Percentiles rank a stretch among this genome's conserved stretches.
phyloP scores from a whole-genome alignment of 2,113 vertebrate genomes.

The Muntiacus muntjak region DNA sequence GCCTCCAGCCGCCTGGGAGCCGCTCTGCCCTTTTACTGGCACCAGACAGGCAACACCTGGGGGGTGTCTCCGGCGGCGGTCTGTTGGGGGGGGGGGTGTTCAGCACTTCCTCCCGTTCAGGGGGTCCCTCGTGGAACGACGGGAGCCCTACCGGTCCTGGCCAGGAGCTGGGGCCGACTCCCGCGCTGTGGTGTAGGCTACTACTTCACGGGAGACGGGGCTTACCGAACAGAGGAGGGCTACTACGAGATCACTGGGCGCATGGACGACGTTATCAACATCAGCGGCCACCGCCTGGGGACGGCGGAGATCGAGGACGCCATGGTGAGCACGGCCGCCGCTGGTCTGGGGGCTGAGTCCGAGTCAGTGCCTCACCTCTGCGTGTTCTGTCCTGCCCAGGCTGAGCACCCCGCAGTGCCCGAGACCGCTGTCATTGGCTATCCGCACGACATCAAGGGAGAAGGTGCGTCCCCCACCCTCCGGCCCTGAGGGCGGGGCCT shows the following conservation, averaged over 20 bases:
- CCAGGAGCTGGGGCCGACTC: neutral
- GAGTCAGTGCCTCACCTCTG: neutral
- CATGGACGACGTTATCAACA: slow-evolving; percentile 94
- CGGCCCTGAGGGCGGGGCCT: neutral
- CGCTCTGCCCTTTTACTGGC: neutral
- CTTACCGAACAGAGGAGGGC: slow-evolving; percentile 83
- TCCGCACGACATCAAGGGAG: slow-evolving; percentile 92
- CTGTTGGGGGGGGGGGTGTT: neutral
- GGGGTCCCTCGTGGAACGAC: neutral
- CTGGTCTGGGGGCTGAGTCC: neutral
- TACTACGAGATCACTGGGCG: slow-evolving; percentile 94
- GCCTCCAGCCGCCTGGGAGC: neutral
- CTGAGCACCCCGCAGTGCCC: slow-evolving; percentile 90
- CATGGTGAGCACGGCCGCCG: slow-evolving; percentile 79
- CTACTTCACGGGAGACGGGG: slow-evolving; percentile 93
- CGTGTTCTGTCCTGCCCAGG: slow-evolving; percentile 77
- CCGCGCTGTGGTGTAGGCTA: slow-evolving; percentile 78
- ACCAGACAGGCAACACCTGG: neutral
- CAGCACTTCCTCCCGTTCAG: neutral
- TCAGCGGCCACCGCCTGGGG: slow-evolving; percentile 91
- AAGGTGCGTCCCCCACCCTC: slow-evolving; percentile 82
- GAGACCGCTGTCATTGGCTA: slow-evolving; percentile 92
- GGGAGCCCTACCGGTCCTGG: rapidly evolving
- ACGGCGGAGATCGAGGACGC: slow-evolving; percentile 95
- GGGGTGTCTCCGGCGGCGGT: neutral